These are phyloP conservation scores for Conus betulinus DNA, from an alignment of 1,140 invertebrate genomes.

Conservation along the genomic window DNA sequence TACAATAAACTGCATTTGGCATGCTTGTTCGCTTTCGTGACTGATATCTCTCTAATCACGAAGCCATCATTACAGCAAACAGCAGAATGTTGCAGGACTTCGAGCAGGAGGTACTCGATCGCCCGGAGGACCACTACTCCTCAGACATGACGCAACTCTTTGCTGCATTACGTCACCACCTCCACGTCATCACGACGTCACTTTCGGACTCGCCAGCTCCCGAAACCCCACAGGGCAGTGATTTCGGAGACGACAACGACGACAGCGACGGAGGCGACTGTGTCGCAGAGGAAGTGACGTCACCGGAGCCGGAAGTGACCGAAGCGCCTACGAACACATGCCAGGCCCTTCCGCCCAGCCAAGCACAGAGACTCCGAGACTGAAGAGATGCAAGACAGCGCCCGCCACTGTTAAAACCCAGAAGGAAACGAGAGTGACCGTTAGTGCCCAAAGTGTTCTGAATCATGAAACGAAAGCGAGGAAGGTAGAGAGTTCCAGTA, in stretches of 20 bases:
- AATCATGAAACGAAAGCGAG: not conserved
- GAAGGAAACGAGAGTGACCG: no score
- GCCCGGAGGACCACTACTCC: not conserved
- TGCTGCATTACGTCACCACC: not conserved
- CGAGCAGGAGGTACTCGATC: not conserved
- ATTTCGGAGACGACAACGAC: not conserved
- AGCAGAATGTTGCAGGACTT: not conserved
- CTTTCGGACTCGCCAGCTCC: not conserved
- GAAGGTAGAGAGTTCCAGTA: not conserved
- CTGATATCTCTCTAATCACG: no score
- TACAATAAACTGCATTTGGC: no score
- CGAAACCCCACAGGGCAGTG: not conserved
- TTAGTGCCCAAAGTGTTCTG: not conserved
- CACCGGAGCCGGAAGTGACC: not conserved
- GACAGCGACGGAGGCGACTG: not conserved
- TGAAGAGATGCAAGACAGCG: not conserved
- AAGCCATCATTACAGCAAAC: no score
- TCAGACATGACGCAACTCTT: not conserved
- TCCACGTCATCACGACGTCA: not conserved
- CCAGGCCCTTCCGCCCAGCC: not conserved
- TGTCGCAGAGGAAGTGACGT: not conserved
- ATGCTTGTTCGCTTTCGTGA: no score
- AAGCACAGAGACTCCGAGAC: not conserved
- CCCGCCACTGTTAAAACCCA: not conserved
- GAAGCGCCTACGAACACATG: not conserved